These are phyloP conservation scores for Pseudeuparius sepicola DNA, from an alignment of 2,888 invertebrate genomes.

Conservation along the genomic window DNA sequence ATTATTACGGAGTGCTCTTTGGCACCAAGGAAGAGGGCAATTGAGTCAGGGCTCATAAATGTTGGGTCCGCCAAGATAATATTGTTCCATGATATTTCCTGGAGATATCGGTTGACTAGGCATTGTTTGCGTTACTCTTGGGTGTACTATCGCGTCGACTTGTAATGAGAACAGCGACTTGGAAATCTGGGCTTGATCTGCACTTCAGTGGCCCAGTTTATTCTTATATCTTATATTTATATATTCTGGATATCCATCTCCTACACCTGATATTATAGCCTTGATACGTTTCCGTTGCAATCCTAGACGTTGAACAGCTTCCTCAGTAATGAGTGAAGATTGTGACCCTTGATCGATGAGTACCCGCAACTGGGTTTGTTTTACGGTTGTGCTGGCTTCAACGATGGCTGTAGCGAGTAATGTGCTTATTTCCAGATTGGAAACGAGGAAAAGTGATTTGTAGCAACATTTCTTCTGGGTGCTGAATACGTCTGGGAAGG, in stretches of 20 bases:
- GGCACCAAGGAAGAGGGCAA: background rate
- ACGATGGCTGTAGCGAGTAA: too few relatives aligned
- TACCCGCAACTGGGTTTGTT: background rate
- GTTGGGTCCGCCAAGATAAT: background rate
- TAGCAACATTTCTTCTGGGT: too few relatives aligned
- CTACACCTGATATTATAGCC: background rate
- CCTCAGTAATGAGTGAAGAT: slow-evolving; percentile 1
- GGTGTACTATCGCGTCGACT: background rate
- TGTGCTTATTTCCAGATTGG: too few relatives aligned
- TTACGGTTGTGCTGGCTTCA: too few relatives aligned
- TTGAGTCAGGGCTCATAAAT: slow-evolving; percentile 1
- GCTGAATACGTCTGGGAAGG: too few relatives aligned
- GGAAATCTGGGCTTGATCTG: slow-evolving; percentile 1
- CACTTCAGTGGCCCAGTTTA: background rate
- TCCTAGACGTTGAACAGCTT: slow-evolving; percentile 1
- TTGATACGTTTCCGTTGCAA: background rate
- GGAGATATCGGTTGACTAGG: slow-evolving; percentile 1
- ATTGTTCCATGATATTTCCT: background rate
- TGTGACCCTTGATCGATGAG: slow-evolving; percentile 3
- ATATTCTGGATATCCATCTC: background rate
- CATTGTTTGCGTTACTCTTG: background rate
- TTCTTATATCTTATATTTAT: too few relatives aligned
- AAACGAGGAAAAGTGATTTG: too few relatives aligned
- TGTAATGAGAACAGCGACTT: slow-evolving; percentile 1
- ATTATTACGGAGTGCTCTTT: background rate